Conservation (phyloP, 2,113 vertebrate species). For the Sprattus sprattus region DNA sequence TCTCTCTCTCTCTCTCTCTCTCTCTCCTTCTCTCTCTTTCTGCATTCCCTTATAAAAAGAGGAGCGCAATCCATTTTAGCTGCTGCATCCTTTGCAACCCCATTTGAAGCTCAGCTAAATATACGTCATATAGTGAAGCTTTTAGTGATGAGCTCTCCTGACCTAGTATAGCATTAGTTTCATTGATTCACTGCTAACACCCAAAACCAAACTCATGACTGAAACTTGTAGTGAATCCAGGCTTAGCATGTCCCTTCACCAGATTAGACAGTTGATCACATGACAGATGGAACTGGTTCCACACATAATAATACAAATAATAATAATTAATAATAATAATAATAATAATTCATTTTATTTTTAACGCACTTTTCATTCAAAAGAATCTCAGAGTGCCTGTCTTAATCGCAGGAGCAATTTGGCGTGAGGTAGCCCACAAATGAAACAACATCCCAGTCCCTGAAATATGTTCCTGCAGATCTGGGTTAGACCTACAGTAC, state of each 20-base stretch:
- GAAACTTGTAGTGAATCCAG: neutral
- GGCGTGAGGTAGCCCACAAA: neutral
- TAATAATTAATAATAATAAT: too few species aligned
- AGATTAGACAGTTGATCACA: constrained; percentile 44
- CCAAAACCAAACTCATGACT: constrained; percentile 40
- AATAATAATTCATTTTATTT: too few species aligned
- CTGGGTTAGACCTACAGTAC: too few species aligned
- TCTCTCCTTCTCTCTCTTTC: neutral
- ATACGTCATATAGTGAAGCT: neutral
- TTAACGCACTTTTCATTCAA: too few species aligned
- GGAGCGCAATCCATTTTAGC: too few species aligned
- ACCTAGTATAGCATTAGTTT: constrained; percentile 20
- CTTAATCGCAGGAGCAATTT: neutral
- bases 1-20: neutral
- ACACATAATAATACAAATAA: too few species aligned
- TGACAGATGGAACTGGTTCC: constrained; percentile 29
- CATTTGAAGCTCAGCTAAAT: neutral
- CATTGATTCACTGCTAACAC: constrained; percentile 13
- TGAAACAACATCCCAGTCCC: neutral
- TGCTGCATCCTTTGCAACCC: neutral
- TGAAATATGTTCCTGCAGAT: neutral
- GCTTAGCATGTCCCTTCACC: constrained; percentile 36
- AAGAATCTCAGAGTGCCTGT: too few species aligned
- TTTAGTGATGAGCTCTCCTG: neutral
- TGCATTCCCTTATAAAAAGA: neutral